Evolutionary conservation across 1,140 invertebrate species (phyloP).

Genomic region (Zaprionus vittiger): DNA sequence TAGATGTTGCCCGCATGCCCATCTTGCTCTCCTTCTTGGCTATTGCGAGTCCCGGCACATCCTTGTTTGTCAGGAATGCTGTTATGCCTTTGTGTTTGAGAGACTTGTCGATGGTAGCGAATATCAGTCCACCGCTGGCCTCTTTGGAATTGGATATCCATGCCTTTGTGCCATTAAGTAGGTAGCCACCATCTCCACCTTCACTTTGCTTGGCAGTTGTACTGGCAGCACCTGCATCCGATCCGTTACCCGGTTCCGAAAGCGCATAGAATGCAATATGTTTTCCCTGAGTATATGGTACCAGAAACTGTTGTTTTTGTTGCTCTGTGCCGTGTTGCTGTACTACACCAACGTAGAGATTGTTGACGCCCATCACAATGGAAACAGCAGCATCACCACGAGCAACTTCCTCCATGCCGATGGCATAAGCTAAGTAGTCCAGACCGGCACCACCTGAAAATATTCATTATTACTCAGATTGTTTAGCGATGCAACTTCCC

Average conservation of each 20-base stretch:
- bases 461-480: background rate
- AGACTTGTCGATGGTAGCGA: constrained; percentile 96
- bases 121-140: constrained; percentile 92
- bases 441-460: constrained; percentile 88
- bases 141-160: constrained; percentile 98
- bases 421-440: constrained; percentile 96
- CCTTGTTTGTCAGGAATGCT: constrained; percentile 94
- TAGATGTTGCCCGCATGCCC: constrained; percentile 96
- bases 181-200: constrained; percentile 86
- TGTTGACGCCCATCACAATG: constrained; percentile 95
- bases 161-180: constrained; percentile 96
- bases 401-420: constrained; percentile 97
- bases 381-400: constrained; percentile 93
- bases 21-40: constrained; percentile 98
- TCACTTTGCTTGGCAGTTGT: constrained; percentile 90
- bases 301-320: constrained; percentile 93
- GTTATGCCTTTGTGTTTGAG: constrained; percentile 96
- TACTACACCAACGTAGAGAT: constrained; percentile 94
- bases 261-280: constrained; percentile 91
- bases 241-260: constrained; percentile 92
- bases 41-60: constrained; percentile 89
- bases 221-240: constrained; percentile 97
- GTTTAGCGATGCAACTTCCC: background rate
- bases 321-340: constrained; percentile 91
- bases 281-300: constrained; percentile 90